These are phyloP conservation scores for Pyrocephalus nanus DNA, from an alignment of 2,797 vertebrate genomes.

Conservation along the genomic window DNA sequence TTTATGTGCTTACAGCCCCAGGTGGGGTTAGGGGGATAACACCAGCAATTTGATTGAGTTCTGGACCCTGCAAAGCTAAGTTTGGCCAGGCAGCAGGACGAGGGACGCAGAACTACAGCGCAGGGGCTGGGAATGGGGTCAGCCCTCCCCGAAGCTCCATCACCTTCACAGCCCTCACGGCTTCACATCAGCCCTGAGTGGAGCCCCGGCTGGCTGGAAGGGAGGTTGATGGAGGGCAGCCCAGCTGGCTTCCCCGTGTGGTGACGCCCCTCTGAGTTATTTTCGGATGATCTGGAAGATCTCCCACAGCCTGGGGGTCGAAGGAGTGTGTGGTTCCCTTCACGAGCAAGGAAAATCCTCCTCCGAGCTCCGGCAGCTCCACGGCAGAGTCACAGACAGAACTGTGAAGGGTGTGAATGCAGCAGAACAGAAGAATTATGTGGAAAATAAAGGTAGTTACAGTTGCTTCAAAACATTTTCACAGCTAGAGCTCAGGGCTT, in stretches of 20 bases:
- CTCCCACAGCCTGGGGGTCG: not conserved
- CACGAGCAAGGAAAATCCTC: not conserved
- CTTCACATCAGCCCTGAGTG: accelerated
- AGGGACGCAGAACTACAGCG: accelerated
- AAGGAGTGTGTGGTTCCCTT: not conserved
- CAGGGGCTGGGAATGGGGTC: not conserved
- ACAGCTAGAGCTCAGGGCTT: not conserved
- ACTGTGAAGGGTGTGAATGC: not conserved
- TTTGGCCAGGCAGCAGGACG: not conserved
- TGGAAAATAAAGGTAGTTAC: constrained; percentile 42
- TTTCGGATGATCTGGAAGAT: not conserved
- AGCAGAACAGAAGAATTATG: not conserved
- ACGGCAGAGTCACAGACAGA: not conserved
- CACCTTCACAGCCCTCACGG: not conserved
- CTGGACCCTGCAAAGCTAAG: not conserved
- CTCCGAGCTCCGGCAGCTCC: accelerated
- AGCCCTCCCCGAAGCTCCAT: not conserved
- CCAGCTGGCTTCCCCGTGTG: accelerated
- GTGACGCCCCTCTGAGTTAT: accelerated
- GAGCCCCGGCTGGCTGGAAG: not conserved
- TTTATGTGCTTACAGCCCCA: no score
- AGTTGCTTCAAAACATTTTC: constrained; percentile 36
- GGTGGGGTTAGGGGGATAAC: not conserved
- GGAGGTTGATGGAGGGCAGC: accelerated
- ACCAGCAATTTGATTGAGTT: not conserved